A percentile compares a stretch with the other conserved stretches of the same genome.
Conservation (phyloP, 2,113 vertebrate species). For the Tonatia bakeri region DNA sequence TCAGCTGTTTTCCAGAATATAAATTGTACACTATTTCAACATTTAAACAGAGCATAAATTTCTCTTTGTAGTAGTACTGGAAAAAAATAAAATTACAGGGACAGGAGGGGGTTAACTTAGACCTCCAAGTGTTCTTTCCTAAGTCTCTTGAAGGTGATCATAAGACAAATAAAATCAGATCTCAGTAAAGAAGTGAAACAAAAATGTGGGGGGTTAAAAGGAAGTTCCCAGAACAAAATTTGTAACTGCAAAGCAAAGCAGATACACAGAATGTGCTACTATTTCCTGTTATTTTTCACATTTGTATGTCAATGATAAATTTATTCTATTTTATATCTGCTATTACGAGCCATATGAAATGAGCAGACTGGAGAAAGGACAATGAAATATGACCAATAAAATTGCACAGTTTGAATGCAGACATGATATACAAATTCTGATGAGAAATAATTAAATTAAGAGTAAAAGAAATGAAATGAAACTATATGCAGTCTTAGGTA, state of each 20-base stretch:
- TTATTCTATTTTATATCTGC: background rate
- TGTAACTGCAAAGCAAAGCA: background rate
- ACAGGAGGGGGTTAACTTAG: background rate
- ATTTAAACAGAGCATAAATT: background rate
- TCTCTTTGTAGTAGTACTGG: background rate
- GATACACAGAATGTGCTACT: background rate
- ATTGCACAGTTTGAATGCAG: background rate
- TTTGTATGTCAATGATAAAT: background rate
- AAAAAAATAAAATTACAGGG: background rate
- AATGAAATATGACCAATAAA: background rate
- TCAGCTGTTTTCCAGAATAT: background rate
- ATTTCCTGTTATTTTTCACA: background rate
- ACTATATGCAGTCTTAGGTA: background rate
- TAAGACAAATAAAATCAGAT: background rate
- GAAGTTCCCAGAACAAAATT: background rate
- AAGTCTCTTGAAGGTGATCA: background rate
- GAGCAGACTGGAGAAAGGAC: background rate
- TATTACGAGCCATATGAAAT: background rate
- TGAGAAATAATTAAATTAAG: conserved; percentile 38
- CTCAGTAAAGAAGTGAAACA: background rate
- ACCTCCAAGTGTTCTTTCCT: background rate
- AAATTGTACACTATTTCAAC: background rate
- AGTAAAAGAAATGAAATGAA: background rate
- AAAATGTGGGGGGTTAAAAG: background rate
- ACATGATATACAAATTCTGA: background rate